Evolutionary conservation across 64 coral and sea anemone species (phyloP).

Genomic region (Porites australiensis): DNA sequence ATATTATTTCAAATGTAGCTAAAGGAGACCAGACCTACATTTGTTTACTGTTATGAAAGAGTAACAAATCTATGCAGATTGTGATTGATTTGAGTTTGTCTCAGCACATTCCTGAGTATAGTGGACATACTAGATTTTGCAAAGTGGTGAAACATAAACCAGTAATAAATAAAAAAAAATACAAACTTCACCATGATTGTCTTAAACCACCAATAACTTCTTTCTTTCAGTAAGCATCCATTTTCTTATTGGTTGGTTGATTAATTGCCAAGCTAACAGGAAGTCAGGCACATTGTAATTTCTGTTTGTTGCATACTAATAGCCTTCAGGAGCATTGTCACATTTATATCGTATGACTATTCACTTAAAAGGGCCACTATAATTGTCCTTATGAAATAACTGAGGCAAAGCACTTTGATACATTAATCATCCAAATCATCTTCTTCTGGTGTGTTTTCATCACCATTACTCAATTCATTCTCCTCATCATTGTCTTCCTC

Average conservation of each 20-base stretch:
- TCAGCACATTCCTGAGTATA: too few relatives aligned
- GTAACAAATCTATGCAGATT: not conserved
- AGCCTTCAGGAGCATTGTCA: not conserved
- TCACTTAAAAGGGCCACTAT: too few relatives aligned
- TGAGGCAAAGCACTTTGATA: not conserved
- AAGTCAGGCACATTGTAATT: not conserved
- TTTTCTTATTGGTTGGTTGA: not conserved
- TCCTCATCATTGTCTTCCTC: constrained; percentile 50
- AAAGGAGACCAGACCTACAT: constrained; percentile 8
- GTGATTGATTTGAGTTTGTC: too few relatives aligned
- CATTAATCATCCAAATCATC: constrained; percentile 9
- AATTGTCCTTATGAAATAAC: not conserved
- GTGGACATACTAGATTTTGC: too few relatives aligned
- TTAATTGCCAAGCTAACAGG: not conserved
- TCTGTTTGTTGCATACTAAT: not conserved
- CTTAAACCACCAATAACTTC: constrained; percentile 7
- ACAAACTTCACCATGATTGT: constrained; percentile 2
- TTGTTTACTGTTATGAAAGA: not conserved
- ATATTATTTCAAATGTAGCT: constrained; percentile 7
- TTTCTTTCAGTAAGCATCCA: constrained; percentile 1
- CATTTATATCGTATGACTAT: too few relatives aligned
- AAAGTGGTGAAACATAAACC: not conserved
- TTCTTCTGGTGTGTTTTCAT: not conserved
- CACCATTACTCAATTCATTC: not conserved
- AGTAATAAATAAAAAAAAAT: not conserved